Conservation (phyloP, 2,113 vertebrate genomes). For the Rhabdornis inornatus region DNA sequence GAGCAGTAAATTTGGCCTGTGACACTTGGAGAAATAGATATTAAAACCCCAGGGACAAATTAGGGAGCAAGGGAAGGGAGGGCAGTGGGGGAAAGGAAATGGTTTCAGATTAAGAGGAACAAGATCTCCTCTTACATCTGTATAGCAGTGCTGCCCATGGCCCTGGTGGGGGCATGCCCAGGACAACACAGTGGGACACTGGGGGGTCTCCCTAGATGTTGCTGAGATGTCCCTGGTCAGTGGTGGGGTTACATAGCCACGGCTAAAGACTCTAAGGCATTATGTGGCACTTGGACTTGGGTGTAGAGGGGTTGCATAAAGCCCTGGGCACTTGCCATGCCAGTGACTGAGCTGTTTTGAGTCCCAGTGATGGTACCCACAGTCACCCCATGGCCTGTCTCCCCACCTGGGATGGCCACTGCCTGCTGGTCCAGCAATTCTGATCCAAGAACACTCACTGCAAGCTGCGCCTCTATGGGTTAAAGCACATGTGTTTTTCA, state of each 20-base stretch:
- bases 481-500: background rate
- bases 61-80: slow-evolving; percentile 2
- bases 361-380: background rate
- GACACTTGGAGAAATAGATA: slow-evolving; percentile 63
- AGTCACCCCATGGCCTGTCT: background rate
- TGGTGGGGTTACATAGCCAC: background rate
- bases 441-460: background rate
- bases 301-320: background rate
- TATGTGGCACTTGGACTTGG: background rate
- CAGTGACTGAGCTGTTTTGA: background rate
- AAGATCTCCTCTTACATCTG: slow-evolving; percentile 60
- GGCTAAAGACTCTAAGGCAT: background rate
- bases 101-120: slow-evolving; percentile 66
- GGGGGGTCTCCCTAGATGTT: background rate
- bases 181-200: background rate
- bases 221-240: background rate
- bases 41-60: slow-evolving; percentile 26
- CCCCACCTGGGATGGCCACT: background rate
- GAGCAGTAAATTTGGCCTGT: slow-evolving; percentile 54
- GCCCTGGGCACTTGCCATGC: background rate
- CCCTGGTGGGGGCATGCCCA: background rate
- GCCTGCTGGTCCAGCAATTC: background rate
- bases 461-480: fast-evolving
- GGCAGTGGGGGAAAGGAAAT: slow-evolving; percentile 54
- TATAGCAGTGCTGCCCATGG: background rate